These are phyloP conservation scores for Pterostichus madidus DNA, from an alignment of 2,888 invertebrate genomes.

Conservation along the genomic window DNA sequence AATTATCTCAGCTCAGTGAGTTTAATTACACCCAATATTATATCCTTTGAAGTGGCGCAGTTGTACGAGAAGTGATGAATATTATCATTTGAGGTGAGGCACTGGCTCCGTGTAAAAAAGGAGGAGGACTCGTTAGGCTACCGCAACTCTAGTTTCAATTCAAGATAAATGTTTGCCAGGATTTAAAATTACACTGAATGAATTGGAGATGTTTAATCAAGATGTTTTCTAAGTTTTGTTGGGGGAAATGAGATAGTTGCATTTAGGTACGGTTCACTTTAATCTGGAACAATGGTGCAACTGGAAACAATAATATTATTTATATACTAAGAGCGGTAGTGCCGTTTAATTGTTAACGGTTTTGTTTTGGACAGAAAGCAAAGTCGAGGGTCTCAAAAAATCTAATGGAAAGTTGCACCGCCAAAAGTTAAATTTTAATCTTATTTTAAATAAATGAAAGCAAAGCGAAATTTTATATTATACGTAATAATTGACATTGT, in stretches of 20 bases:
- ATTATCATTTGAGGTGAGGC: slow-evolving; percentile 6
- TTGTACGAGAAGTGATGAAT: slow-evolving; percentile 11
- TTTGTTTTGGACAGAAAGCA: too few species aligned
- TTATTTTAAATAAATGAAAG: too few species aligned
- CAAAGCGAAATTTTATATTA: too few species aligned
- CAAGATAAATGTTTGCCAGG: neutral
- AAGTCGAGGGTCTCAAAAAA: too few species aligned
- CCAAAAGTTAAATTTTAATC: too few species aligned
- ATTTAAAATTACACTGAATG: neutral
- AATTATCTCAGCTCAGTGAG: slow-evolving; percentile 38
- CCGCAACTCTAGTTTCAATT: neutral
- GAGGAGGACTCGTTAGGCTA: neutral
- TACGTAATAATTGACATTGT: too few species aligned
- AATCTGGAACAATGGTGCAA: too few species aligned
- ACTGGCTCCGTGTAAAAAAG: neutral
- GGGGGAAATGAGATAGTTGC: neutral
- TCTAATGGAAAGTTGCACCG: too few species aligned
- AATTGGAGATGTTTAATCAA: slow-evolving; percentile 4
- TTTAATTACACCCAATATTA: slow-evolving; percentile 42
- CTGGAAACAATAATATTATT: too few species aligned
- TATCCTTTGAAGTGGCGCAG: slow-evolving; percentile 21
- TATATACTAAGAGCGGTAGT: too few species aligned
- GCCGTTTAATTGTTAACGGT: too few species aligned
- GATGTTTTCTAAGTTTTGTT: neutral
- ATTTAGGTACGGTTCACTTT: too few species aligned